Evolutionary conservation across 2,113 vertebrate genomes (phyloP).

Genomic region (Harpagus bidentatus): DNA sequence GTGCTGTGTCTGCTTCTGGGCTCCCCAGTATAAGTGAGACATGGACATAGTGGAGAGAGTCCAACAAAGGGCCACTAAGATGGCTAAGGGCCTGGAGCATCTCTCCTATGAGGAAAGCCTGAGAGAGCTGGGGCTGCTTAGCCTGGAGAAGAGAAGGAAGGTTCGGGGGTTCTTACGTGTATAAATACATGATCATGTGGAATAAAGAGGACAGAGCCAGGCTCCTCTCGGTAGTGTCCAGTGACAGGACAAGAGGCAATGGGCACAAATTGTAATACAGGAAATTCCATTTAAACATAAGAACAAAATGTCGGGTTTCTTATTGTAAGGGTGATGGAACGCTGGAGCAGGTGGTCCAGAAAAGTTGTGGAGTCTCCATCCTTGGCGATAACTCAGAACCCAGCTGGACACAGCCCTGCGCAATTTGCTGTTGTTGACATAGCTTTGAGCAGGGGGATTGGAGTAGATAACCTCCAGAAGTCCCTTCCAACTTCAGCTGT

Average conservation of each 20-base stretch:
- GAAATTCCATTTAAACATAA: not conserved
- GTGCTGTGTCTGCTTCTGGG: not conserved
- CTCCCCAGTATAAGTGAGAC: not conserved
- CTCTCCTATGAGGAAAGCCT: not conserved
- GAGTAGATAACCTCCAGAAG: not conserved
- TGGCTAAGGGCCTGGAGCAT: not conserved
- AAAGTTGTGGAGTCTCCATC: not conserved
- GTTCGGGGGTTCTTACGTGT: not conserved
- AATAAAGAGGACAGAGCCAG: not conserved
- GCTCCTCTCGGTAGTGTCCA: not conserved
- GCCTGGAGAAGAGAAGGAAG: not conserved
- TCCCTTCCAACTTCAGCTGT: not conserved
- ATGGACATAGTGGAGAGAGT: too few species aligned
- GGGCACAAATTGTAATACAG: not conserved
- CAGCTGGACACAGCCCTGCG: not conserved
- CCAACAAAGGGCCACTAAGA: not conserved
- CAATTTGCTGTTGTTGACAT: not conserved
- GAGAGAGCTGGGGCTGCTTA: not conserved
- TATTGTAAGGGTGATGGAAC: not conserved
- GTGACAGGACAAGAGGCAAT: not conserved
- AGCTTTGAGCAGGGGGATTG: not conserved
- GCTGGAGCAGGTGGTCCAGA: not conserved
- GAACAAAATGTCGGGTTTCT: not conserved
- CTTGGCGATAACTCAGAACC: not conserved
- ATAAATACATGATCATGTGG: not conserved